phyloP scores from a whole-genome alignment of 1,140 invertebrate species.

The Calliphora vicina region DNA sequence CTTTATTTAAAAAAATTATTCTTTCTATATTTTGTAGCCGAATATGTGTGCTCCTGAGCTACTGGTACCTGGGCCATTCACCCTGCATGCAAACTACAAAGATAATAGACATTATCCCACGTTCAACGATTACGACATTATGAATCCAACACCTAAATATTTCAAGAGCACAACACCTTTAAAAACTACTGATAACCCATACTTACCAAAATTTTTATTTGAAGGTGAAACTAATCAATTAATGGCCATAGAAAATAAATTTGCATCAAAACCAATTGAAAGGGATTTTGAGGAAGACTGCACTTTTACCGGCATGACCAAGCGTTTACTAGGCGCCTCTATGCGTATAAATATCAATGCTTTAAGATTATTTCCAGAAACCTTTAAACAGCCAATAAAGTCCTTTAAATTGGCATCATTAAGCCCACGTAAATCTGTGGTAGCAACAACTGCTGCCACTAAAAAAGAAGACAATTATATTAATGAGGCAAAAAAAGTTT shows the following conservation, averaged over 20 bases:
- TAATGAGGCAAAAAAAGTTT: not conserved
- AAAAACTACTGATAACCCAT: slow-evolving; percentile 36
- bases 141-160: slow-evolving; percentile 17
- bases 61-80: slow-evolving; percentile 42
- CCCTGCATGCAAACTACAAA: slow-evolving; percentile 36
- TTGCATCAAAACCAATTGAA: not conserved
- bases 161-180: slow-evolving; percentile 38
- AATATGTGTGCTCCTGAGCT: slow-evolving; percentile 20
- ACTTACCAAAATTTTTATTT: slow-evolving; percentile 37
- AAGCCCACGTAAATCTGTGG: not conserved
- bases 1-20: not conserved
- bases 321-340: not conserved
- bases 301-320: slow-evolving; percentile 37
- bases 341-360: slow-evolving; percentile 31
- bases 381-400: not conserved
- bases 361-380: slow-evolving; percentile 13
- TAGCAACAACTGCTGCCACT: not conserved
- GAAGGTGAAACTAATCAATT: slow-evolving; percentile 27
- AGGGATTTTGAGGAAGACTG: not conserved
- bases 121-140: not conserved
- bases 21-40: slow-evolving; percentile 10
- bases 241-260: slow-evolving; percentile 20
- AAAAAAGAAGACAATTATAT: not conserved
- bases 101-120: slow-evolving; percentile 39
- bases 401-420: not conserved